Evolutionary conservation across 2,888 invertebrate genomes (phyloP), one percentile per base, ranked within the genome.

Genomic region (Deilephila porcellus): DNA sequence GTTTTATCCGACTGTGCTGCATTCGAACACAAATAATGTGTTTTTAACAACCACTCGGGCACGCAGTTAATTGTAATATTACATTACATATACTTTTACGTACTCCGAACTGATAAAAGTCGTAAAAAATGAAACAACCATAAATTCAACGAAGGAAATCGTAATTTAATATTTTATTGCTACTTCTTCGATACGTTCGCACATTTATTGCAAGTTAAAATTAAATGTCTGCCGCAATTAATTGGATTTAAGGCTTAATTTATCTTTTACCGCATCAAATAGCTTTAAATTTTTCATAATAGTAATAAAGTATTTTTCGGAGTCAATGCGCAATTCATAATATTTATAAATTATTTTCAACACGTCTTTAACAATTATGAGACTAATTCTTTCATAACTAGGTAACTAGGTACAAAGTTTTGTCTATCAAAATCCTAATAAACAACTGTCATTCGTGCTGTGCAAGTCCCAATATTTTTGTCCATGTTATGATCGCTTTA

Each of bases 1-100:
- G 78, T 81, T 70, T 73, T 74, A 67, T 71, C 73, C 60, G 37
- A 79, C 14, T 29, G 59, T 56, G 20, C 53, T 71, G 59, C 53
- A 56, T n/a, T 56, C n/a, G 52, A 71, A 56, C 32, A 32, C 56
- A 59, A 59, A 25, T 67, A 67, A 20, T 67, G 45, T 8, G 19
- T 19, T 20, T 14, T 45, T 64, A 37, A 67, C 25, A 25, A 25
- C 45, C 52, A 17, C 52, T 67, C 45, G 14, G 8, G 25, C 17
- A 20, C 45, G 20, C 17, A 67, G 19, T 20, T 37, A 64, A 14
- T 64, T 45, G 19, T 64, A 34, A 63, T 29, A 25, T 29, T 60
- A 34, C 32, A 6, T 34, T 63, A 56, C 56, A n/a, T 56, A n/a
- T 56, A 56, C n/a, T 14, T 56, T 4, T 56, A n/a, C n/a, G 56